Evolutionary conservation across 2,888 invertebrate genomes (phyloP).

Genomic region (Ypsolopha scabrella): DNA sequence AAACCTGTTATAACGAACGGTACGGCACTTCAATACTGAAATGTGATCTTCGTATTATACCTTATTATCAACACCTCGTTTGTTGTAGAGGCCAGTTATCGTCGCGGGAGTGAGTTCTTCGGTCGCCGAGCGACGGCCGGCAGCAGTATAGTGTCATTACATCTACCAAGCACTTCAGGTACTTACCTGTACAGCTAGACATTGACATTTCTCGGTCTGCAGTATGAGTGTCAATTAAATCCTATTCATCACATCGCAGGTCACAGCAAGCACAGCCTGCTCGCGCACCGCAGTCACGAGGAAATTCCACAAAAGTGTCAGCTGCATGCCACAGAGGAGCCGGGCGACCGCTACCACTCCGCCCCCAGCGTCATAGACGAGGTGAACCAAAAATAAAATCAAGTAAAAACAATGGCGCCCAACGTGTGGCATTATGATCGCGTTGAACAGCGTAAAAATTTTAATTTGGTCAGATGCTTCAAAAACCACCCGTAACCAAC

Average conservation of each 20-base stretch:
- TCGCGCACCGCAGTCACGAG: constrained; percentile 53
- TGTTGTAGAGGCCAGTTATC: constrained; percentile 28
- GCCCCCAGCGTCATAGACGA: constrained; percentile 59
- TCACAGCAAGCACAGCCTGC: constrained; percentile 31
- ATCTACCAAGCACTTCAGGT: constrained; percentile 54
- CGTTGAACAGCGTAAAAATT: too few relatives aligned
- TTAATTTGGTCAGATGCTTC: too few relatives aligned
- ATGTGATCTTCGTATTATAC: too few relatives aligned
- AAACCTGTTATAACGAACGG: constrained; percentile 26
- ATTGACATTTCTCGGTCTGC: background rate
- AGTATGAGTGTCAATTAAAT: background rate
- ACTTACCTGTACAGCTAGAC: background rate
- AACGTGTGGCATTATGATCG: too few relatives aligned
- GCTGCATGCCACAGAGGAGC: constrained; percentile 27
- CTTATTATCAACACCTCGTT: background rate
- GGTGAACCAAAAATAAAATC: constrained; percentile 8
- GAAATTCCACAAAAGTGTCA: constrained; percentile 29
- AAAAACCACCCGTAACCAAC: too few relatives aligned
- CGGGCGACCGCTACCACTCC: constrained; percentile 41
- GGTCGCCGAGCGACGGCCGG: constrained; percentile 29
- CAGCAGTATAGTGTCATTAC: constrained; percentile 46
- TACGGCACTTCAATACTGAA: constrained; percentile 11
- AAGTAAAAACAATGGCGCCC: too few relatives aligned
- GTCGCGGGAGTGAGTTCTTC: constrained; percentile 18
- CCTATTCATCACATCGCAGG: constrained; percentile 23